phyloP scores from a whole-genome alignment of 2,888 invertebrate species.

The Odontocerum albicorne region DNA sequence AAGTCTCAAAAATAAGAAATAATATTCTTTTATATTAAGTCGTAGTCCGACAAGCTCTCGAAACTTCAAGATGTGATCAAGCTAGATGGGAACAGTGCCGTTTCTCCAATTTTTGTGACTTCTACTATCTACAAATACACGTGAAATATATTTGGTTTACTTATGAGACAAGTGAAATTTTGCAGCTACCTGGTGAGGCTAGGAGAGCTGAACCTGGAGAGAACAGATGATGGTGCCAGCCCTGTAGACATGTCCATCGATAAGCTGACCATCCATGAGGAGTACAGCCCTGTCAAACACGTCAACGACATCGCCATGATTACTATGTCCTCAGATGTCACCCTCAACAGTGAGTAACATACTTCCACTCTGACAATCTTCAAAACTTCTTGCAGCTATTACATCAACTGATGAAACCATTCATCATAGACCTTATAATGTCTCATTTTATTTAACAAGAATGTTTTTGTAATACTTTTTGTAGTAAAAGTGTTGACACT shows the following conservation, averaged over 20 bases:
- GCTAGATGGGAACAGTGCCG: neutral
- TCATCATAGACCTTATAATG: too few relatives aligned
- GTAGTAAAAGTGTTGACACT: too few relatives aligned
- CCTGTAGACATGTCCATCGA: slow-evolving; percentile 64
- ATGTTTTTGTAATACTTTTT: too few relatives aligned
- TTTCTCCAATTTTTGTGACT: neutral
- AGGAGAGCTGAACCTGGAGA: slow-evolving; percentile 74
- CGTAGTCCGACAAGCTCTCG: too few relatives aligned
- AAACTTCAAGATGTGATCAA: too few relatives aligned
- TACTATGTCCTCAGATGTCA: slow-evolving; percentile 58
- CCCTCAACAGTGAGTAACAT: slow-evolving; percentile 59
- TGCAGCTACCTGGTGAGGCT: slow-evolving; percentile 68
- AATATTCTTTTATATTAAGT: too few relatives aligned
- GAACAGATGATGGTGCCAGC: slow-evolving; percentile 64
- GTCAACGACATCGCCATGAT: slow-evolving; percentile 81
- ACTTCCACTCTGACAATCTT: too few relatives aligned
- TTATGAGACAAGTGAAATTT: slow-evolving; percentile 33
- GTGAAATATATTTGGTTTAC: neutral
- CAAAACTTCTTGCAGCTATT: too few relatives aligned
- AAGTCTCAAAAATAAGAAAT: too few relatives aligned
- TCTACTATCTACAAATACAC: neutral
- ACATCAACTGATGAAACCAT: too few relatives aligned
- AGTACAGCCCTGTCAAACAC: slow-evolving; percentile 62
- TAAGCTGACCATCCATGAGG: slow-evolving; percentile 64
- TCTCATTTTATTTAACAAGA: too few relatives aligned